These are phyloP conservation scores for Phyllostomus discolor DNA, from an alignment of 2,113 vertebrate genomes.

Conservation along the genomic window DNA sequence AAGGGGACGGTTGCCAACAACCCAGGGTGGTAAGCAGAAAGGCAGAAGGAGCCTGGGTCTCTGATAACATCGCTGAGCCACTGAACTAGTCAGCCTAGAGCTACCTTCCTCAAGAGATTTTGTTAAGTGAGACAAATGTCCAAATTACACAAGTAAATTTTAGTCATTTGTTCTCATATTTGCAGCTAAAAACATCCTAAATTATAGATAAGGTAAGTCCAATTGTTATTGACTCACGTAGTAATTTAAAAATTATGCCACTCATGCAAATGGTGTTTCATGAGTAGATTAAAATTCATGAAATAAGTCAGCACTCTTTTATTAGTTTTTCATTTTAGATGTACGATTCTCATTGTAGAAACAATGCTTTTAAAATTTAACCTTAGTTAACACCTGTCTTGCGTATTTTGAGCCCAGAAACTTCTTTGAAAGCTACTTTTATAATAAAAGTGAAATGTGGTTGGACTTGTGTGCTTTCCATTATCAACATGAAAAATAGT, in stretches of 20 bases:
- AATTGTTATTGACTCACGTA: background rate
- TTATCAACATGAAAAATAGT: conserved; percentile 19
- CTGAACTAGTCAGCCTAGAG: background rate
- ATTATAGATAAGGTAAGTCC: background rate
- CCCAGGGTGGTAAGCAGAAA: background rate
- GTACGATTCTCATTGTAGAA: background rate
- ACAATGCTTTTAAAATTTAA: background rate
- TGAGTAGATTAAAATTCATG: background rate
- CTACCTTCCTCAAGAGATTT: background rate
- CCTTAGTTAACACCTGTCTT: background rate
- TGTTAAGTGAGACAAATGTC: background rate
- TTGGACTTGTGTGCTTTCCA: background rate
- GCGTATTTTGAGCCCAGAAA: background rate
- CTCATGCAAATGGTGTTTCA: background rate
- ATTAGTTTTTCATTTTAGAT: background rate
- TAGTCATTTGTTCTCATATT: background rate
- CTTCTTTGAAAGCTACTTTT: background rate
- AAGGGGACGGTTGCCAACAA: background rate
- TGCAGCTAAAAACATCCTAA: background rate
- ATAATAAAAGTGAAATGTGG: conserved; percentile 17
- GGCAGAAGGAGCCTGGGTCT: background rate
- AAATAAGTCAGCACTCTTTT: background rate
- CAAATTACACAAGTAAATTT: background rate
- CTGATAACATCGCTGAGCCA: background rate
- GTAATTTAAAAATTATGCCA: background rate